These are phyloP conservation scores for Porites australiensis DNA, from an alignment of 64 coral and sea anemone species.

Conservation along the genomic window DNA sequence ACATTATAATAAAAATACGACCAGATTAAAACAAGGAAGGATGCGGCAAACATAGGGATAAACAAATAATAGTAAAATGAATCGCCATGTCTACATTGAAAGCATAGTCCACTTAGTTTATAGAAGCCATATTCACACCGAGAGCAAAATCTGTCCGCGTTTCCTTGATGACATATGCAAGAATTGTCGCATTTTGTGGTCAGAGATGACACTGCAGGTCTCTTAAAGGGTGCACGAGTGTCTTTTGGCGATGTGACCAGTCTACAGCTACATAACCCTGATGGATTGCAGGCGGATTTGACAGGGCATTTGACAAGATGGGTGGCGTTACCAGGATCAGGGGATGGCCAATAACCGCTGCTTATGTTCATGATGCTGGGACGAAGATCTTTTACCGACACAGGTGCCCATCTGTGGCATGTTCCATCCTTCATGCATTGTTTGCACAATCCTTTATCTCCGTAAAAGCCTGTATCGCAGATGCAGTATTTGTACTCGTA, in stretches of 20 bases:
- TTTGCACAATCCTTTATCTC: constrained; percentile 17
- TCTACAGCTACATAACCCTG: background rate
- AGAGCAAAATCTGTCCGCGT: constrained; percentile 14
- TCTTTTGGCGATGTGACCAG: background rate
- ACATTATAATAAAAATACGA: background rate
- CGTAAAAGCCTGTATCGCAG: constrained; percentile 35
- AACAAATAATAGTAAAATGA: background rate
- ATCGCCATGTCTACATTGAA: background rate
- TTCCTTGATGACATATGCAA: constrained; percentile 10
- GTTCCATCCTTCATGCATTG: constrained; percentile 26
- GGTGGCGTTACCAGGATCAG: constrained; percentile 28
- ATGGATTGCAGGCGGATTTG: background rate
- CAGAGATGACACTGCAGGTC: background rate
- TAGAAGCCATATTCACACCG: constrained; percentile 5
- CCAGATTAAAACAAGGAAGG: constrained; percentile 9
- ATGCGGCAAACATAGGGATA: background rate
- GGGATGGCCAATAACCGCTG: constrained; percentile 55
- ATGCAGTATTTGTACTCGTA: constrained; percentile 30
- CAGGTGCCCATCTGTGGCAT: background rate
- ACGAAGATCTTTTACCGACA: background rate
- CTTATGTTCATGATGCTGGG: constrained; percentile 19
- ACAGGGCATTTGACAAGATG: constrained; percentile 40
- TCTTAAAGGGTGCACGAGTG: background rate
- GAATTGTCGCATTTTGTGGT: background rate
- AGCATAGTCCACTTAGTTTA: background rate